A percentile compares a stretch with the other conserved stretches of the same genome.
Evolutionary conservation across 2,797 vertebrate genomes (phyloP).

Genomic region (Darevskia mixta): DNA sequence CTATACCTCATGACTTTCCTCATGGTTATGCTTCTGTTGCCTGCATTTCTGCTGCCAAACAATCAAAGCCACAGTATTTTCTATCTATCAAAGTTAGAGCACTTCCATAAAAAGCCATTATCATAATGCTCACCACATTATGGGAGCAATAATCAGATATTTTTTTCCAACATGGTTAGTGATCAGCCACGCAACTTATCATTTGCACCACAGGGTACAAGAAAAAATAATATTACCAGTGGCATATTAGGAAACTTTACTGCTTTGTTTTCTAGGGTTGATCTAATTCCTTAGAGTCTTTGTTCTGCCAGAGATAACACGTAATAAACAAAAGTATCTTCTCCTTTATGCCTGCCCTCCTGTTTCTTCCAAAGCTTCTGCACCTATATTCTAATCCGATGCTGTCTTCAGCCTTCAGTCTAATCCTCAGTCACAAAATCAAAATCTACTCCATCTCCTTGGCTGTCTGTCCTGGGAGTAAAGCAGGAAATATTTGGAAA

Average conservation of each 20-base stretch:
- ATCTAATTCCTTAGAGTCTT: not conserved
- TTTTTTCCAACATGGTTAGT: not conserved
- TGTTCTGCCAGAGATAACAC: not conserved
- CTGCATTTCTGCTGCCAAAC: not conserved
- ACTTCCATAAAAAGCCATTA: not conserved
- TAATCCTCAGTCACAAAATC: constrained; percentile 6
- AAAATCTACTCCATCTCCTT: not conserved
- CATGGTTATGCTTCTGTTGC: not conserved
- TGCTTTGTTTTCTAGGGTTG: not conserved
- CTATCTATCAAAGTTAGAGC: not conserved
- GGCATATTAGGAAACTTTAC: not conserved
- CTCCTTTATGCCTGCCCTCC: not conserved
- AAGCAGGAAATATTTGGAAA: constrained; percentile 14
- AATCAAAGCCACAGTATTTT: not conserved
- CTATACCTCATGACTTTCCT: not conserved
- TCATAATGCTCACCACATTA: not conserved
- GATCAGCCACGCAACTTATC: not conserved
- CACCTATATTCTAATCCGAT: not conserved
- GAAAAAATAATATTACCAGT: not conserved
- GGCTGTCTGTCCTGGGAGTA: not conserved
- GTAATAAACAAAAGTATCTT: not conserved
- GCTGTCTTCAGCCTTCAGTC: not conserved
- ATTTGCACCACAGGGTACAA: not conserved
- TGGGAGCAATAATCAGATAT: not conserved
- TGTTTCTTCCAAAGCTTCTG: not conserved